Percentiles rank a stretch among this genome's conserved stretches.
Evolutionary conservation across 2,113 vertebrate species (phyloP).

Genomic region (Cheilinus undulatus): DNA sequence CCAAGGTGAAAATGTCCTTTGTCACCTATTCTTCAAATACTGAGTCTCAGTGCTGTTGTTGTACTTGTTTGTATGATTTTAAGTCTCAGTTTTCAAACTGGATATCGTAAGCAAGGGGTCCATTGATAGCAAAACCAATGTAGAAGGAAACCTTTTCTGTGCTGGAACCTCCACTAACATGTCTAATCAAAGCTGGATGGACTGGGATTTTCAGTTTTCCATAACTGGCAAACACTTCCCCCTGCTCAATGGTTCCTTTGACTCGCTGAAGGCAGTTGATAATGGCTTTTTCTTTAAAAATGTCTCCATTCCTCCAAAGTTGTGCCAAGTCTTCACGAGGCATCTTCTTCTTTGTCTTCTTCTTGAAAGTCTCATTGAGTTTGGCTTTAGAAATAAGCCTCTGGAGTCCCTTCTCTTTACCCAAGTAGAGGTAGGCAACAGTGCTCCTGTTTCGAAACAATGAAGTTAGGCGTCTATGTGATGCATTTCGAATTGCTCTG

Average conservation of each 20-base stretch:
- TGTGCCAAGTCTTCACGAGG: conserved; percentile 12
- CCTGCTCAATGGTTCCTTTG: conserved; percentile 50
- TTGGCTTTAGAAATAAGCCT: conserved; percentile 57
- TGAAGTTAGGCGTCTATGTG: not conserved
- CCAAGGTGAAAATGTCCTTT: no score
- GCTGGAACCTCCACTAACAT: conserved; percentile 63
- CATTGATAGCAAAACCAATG: conserved; percentile 73
- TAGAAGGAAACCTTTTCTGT: conserved; percentile 77
- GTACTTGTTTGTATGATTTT: not conserved
- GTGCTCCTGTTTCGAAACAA: conserved; percentile 48
- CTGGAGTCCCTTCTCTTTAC: conserved; percentile 37
- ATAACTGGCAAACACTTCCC: conserved; percentile 54
- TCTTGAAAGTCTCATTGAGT: conserved; percentile 53
- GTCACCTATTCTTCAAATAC: not conserved
- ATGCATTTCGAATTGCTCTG: conserved; percentile 40
- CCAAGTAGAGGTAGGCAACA: conserved; percentile 59
- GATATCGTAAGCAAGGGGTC: conserved; percentile 71
- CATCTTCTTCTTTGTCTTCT: no score
- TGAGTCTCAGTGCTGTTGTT: not conserved
- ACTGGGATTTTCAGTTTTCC: conserved; percentile 60
- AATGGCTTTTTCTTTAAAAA: conserved; percentile 63
- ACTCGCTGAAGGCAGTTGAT: conserved; percentile 51
- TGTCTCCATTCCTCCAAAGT: conserved; percentile 66
- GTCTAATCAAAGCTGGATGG: conserved; percentile 42
- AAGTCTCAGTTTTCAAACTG: conserved; percentile 39